These are phyloP conservation scores for Prionailurus viverrinus DNA, from an alignment of 2,113 vertebrate genomes.

Conservation along the genomic window DNA sequence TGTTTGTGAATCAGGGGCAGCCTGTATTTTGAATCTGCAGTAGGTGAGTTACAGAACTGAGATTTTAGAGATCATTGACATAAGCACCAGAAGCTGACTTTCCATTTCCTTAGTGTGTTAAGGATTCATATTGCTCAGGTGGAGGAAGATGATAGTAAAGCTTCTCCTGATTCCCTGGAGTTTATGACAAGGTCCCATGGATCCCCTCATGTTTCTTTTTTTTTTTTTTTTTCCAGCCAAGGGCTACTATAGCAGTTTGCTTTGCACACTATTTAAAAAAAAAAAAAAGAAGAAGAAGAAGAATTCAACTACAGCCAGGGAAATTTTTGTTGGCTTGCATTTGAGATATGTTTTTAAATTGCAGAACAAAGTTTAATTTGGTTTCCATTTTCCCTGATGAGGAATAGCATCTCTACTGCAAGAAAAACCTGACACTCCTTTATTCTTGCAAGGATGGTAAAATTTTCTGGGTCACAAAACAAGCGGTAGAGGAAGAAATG, in stretches of 20 bases:
- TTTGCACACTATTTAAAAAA: constrained; percentile 21
- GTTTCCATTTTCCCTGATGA: constrained; percentile 72
- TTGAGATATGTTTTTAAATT: constrained; percentile 73
- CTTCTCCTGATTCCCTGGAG: neutral
- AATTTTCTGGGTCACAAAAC: constrained; percentile 82
- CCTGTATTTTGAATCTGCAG: neutral
- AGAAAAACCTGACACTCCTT: constrained; percentile 79
- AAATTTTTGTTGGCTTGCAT: constrained; percentile 72
- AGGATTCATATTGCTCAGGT: neutral
- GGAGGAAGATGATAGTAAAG: neutral
- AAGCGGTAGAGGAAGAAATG: constrained; percentile 72
- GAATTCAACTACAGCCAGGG: constrained; percentile 42
- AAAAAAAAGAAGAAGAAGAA: neutral
- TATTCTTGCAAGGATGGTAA: constrained; percentile 79
- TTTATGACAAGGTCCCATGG: neutral
- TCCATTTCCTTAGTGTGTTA: neutral
- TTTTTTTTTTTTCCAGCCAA: neutral
- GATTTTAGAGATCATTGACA: neutral
- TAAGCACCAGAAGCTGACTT: neutral
- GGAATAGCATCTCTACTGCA: constrained; percentile 60
- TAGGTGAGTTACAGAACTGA: neutral
- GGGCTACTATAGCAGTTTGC: neutral
- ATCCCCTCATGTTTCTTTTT: neutral
- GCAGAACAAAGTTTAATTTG: constrained; percentile 79
- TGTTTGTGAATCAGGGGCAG: neutral